These are phyloP conservation scores for Alectoris magna DNA, from an alignment of 2,797 vertebrate genomes.

Conservation along the genomic window DNA sequence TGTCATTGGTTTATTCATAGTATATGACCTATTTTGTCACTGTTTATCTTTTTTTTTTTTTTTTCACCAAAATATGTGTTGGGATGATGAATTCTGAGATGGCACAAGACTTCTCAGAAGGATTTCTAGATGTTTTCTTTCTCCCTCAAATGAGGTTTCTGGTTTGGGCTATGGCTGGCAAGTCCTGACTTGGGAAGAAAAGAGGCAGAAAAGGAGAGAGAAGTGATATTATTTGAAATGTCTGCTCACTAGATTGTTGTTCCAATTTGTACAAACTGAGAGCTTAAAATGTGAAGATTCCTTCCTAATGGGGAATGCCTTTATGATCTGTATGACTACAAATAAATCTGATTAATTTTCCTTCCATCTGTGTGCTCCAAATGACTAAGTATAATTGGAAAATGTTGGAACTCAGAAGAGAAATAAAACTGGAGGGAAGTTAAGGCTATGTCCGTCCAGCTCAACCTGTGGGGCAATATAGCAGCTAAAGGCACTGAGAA, in stretches of 20 bases:
- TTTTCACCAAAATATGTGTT: neutral
- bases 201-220: neutral
- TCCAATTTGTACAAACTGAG: neutral
- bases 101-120: neutral
- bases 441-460: neutral
- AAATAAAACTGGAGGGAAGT: slow-evolving; percentile 3
- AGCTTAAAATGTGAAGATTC: neutral
- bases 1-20: neutral
- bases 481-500: neutral
- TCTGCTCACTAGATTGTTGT: neutral
- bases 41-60: neutral
- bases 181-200: neutral
- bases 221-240: neutral
- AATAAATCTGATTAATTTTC: slow-evolving; percentile 10
- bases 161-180: neutral
- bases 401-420: neutral
- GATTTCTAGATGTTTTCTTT: neutral
- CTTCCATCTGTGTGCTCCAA: slow-evolving; percentile 34
- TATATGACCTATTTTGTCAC: neutral
- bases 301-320: neutral
- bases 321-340: neutral
- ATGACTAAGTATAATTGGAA: slow-evolving; percentile 33
- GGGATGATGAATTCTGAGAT: neutral
- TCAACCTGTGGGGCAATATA: neutral
- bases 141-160: neutral